Conservation (phyloP, 2,888 invertebrate genomes). For the Drosophila barbarae region DNA sequence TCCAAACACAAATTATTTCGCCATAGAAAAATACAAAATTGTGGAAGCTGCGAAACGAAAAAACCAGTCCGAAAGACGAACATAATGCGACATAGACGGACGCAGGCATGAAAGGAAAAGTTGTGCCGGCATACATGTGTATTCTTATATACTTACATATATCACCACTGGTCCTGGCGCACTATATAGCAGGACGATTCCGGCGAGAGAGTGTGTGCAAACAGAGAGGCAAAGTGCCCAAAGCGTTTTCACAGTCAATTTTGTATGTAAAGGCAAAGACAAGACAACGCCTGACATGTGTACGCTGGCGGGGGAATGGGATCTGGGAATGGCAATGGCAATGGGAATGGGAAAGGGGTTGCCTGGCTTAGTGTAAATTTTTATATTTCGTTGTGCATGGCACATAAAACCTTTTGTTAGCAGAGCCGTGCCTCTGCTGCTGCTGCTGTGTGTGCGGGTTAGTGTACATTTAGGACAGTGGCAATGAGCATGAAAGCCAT, state of each 20-base stretch:
- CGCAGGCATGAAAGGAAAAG: slow-evolving; percentile 33
- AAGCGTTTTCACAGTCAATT: slow-evolving; percentile 76
- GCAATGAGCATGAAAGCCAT: slow-evolving; percentile 63
- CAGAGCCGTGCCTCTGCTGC: slow-evolving; percentile 21
- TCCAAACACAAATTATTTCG: slow-evolving; percentile 44
- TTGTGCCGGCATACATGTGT: slow-evolving; percentile 16
- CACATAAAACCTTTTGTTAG: slow-evolving; percentile 69
- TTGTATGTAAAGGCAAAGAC: slow-evolving; percentile 69
- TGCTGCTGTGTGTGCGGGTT: slow-evolving; percentile 9
- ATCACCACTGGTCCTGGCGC: neutral
- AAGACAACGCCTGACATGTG: slow-evolving; percentile 58
- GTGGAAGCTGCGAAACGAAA: slow-evolving; percentile 7
- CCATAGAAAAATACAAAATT: slow-evolving; percentile 22
- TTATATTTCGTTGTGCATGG: slow-evolving; percentile 60
- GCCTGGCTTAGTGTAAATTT: slow-evolving; percentile 34
- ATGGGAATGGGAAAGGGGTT: slow-evolving; percentile 2
- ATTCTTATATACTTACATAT: neutral
- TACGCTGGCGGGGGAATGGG: neutral
- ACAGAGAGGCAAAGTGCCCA: slow-evolving; percentile 68
- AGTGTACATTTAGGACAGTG: slow-evolving; percentile 52
- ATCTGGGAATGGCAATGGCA: neutral
- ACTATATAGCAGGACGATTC: slow-evolving; percentile 29
- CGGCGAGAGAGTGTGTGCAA: slow-evolving; percentile 47
- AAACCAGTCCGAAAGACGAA: slow-evolving; percentile 17
- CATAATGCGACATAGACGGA: slow-evolving; percentile 32